A percentile compares a stretch with the other conserved stretches of the same genome.
Conservation (phyloP, 2,888 invertebrate species). For the Philopedon plagiatum region DNA sequence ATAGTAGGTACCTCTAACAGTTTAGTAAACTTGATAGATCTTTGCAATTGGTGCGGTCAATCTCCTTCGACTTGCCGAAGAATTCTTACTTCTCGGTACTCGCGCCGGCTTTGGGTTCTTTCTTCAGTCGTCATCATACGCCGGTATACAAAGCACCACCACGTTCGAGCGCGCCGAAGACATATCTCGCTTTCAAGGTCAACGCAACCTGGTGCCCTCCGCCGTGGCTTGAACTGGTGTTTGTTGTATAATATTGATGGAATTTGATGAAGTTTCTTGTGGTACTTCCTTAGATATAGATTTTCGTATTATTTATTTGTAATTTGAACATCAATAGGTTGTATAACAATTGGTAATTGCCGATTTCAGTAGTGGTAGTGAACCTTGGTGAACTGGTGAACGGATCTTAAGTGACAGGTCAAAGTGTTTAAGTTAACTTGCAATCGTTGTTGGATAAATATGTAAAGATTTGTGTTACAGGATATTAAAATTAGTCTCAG, state of each 20-base stretch:
- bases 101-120: conserved; percentile 43
- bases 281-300: conserved; percentile 3
- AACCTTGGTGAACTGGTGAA: conserved; percentile 2
- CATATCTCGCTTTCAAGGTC: conserved; percentile 48
- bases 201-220: conserved; percentile 51
- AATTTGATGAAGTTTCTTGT: conserved; percentile 13
- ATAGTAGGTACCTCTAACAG: not conserved
- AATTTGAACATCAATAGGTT: not conserved
- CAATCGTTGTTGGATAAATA: not conserved
- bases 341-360: not conserved
- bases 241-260: conserved; percentile 30
- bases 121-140: conserved; percentile 47
- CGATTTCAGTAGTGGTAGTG: not conserved
- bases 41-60: conserved; percentile 27
- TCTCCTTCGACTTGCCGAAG: conserved; percentile 37
- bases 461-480: not conserved
- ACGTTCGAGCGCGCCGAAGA: conserved; percentile 28
- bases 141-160: conserved; percentile 41
- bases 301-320: not conserved
- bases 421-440: conserved; percentile 1
- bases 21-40: not conserved
- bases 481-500: not conserved
- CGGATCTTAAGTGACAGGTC: conserved; percentile 21
- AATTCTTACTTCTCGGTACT: conserved; percentile 42
- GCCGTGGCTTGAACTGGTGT: conserved; percentile 25